These are phyloP conservation scores for Volucella inflata DNA, from an alignment of 2,888 invertebrate genomes.

Conservation along the genomic window DNA sequence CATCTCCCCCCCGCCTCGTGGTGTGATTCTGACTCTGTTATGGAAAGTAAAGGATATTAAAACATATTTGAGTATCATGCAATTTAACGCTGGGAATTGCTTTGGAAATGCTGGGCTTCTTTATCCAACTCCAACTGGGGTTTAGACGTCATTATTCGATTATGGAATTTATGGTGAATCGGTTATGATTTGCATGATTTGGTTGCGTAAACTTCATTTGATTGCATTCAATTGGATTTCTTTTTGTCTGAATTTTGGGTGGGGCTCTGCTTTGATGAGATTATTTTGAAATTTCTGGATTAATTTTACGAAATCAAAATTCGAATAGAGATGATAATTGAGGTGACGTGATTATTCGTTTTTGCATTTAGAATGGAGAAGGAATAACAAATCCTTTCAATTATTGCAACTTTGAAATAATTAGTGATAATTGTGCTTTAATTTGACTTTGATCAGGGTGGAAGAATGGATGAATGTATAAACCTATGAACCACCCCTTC, in stretches of 20 bases:
- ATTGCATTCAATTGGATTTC: constrained; percentile 45
- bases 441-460: too few species aligned
- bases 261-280: too few species aligned
- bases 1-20: constrained; percentile 7
- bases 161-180: constrained; percentile 57
- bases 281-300: too few species aligned
- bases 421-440: too few species aligned
- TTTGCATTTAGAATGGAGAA: too few species aligned
- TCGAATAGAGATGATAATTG: too few species aligned
- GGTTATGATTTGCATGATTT: constrained; percentile 69
- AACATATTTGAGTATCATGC: constrained; percentile 51
- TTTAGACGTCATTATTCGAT: constrained; percentile 65
- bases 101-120: constrained; percentile 1
- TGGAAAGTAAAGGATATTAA: constrained; percentile 42
- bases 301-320: too few species aligned
- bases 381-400: too few species aligned
- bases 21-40: not conserved
- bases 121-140: constrained; percentile 20
- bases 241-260: constrained; percentile 7
- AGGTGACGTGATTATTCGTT: too few species aligned
- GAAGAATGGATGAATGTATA: too few species aligned
- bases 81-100: constrained; percentile 16
- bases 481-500: too few species aligned
- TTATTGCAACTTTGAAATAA: too few species aligned
- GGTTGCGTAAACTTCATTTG: constrained; percentile 53